phyloP scores from a whole-genome alignment of 2,888 invertebrate genomes.

The Latheticus oryzae region DNA sequence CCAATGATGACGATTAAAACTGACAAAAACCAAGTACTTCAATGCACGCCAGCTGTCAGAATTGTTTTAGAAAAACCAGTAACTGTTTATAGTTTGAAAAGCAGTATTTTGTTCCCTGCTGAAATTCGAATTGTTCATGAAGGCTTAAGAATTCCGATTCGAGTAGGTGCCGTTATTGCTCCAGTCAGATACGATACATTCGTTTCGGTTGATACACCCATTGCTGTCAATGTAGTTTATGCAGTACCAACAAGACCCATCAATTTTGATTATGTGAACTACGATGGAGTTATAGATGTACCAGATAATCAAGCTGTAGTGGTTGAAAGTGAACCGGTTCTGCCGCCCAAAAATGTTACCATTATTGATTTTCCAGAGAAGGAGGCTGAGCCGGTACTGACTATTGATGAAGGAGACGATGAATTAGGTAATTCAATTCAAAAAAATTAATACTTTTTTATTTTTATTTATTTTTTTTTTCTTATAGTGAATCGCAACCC shows the following conservation, averaged over 20 bases:
- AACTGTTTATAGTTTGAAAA: slow-evolving; percentile 60
- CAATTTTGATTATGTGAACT: slow-evolving; percentile 50
- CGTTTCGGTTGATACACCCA: slow-evolving; percentile 60
- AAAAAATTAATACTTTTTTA: slow-evolving; percentile 3
- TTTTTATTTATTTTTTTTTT: slow-evolving; percentile 5
- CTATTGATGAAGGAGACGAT: slow-evolving; percentile 60
- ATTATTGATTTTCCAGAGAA: slow-evolving; percentile 58
- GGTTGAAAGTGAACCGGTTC: slow-evolving; percentile 54
- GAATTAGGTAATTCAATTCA: slow-evolving; percentile 58
- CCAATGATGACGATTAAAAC: slow-evolving; percentile 62
- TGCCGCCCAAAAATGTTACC: slow-evolving; percentile 58
- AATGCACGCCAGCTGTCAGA: slow-evolving; percentile 65
- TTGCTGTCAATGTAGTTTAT: slow-evolving; percentile 62
- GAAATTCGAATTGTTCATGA: slow-evolving; percentile 62
- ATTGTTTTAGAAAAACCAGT: slow-evolving; percentile 63
- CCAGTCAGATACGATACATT: slow-evolving; percentile 59
- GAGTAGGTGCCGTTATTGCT: slow-evolving; percentile 65
- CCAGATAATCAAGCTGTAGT: slow-evolving; percentile 58
- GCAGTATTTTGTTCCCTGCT: slow-evolving; percentile 64
- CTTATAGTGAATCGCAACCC: slow-evolving; percentile 63
- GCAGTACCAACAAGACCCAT: slow-evolving; percentile 64
- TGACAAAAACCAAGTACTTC: slow-evolving; percentile 54
- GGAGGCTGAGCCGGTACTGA: slow-evolving; percentile 57
- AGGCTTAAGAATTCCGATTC: slow-evolving; percentile 62
- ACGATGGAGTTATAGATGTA: slow-evolving; percentile 44